Evolutionary conservation across 1,140 invertebrate genomes (phyloP).

Genomic region (Teleogryllus occipitalis): DNA sequence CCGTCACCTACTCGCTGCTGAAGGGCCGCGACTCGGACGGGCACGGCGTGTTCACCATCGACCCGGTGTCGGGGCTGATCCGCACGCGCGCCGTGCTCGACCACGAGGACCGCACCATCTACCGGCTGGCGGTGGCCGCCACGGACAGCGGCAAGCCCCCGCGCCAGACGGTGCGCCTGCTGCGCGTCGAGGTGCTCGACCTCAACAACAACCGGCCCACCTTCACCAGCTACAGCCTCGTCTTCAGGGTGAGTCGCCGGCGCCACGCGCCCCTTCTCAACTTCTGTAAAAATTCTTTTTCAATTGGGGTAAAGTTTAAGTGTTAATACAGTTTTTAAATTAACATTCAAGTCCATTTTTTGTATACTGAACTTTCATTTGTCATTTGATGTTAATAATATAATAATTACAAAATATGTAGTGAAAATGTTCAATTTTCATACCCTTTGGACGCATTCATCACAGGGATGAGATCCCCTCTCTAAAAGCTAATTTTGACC

Average conservation of each 20-base stretch:
- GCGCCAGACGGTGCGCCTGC: conserved; percentile 65
- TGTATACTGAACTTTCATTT: too few relatives aligned
- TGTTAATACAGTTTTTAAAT: too few relatives aligned
- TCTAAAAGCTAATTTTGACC: too few relatives aligned
- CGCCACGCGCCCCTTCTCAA: too few relatives aligned
- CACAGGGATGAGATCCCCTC: too few relatives aligned
- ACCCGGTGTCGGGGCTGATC: conserved; percentile 77
- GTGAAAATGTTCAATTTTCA: too few relatives aligned
- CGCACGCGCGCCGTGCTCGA: conserved; percentile 79
- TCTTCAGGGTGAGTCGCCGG: conserved; percentile 63
- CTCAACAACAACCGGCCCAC: conserved; percentile 85
- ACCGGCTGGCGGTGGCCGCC: conserved; percentile 75
- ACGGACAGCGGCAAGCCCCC: conserved; percentile 76
- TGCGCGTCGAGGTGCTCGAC: conserved; percentile 81
- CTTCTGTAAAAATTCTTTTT: too few relatives aligned
- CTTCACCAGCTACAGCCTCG: conserved; percentile 81
- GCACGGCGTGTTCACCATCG: conserved; percentile 74
- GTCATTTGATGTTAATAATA: too few relatives aligned
- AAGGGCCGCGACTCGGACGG: conserved; percentile 78
- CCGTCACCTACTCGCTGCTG: conserved; percentile 77
- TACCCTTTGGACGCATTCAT: too few relatives aligned
- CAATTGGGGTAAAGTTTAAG: too few relatives aligned
- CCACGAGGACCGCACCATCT: conserved; percentile 82
- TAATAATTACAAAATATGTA: too few relatives aligned
- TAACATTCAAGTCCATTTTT: too few relatives aligned